Conservation (phyloP, 2,888 invertebrate genomes). For the Xanthia icteritia region DNA sequence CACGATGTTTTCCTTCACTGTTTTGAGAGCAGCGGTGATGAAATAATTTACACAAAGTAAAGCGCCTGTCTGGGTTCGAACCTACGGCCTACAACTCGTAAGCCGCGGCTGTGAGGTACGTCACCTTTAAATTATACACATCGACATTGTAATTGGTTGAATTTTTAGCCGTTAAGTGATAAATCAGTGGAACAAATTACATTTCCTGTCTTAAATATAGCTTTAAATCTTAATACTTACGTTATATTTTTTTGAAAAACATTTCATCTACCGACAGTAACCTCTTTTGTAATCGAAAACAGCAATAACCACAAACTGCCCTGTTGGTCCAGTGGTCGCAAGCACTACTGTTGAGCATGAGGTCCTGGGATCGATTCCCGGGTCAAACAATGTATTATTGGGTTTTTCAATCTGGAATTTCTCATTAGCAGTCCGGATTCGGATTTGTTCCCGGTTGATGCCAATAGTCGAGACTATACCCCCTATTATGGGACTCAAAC, state of each 20-base stretch:
- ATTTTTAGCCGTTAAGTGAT: conserved; percentile 39
- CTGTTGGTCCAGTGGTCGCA: background rate
- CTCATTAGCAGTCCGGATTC: background rate
- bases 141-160: conserved; percentile 24
- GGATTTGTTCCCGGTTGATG: background rate
- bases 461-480: too few species aligned
- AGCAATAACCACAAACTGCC: background rate
- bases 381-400: too few species aligned
- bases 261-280: background rate
- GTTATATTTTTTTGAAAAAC: conserved; percentile 27
- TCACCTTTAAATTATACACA: conserved; percentile 27
- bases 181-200: conserved; percentile 49
- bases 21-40: too few species aligned
- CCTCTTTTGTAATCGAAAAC: background rate
- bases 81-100: too few species aligned
- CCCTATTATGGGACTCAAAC: too few species aligned
- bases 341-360: too few species aligned
- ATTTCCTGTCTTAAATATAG: conserved; percentile 41
- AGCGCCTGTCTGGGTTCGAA: too few species aligned
- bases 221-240: conserved; percentile 16
- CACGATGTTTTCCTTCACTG: too few species aligned
- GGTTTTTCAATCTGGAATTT: too few species aligned
- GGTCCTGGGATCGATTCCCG: too few species aligned
- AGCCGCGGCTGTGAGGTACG: background rate
- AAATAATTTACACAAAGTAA: too few species aligned